Evolutionary conservation across 1,140 invertebrate genomes (phyloP), one percentile per base, ranked within the genome.

Genomic region (Drosophila repletoides): DNA sequence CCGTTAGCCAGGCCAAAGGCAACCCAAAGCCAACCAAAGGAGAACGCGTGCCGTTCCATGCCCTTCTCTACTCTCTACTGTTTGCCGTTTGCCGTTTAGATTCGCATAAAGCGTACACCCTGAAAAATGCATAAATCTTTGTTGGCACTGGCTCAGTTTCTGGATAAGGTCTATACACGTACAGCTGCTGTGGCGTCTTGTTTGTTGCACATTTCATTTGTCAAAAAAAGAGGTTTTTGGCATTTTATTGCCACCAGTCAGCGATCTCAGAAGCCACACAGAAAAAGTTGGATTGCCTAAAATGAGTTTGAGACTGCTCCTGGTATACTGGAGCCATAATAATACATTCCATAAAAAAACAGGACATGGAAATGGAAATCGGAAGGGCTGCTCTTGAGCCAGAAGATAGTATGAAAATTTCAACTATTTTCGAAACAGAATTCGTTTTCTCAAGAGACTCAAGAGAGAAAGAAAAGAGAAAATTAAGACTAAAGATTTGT

Each of bases 151-250:
- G 63, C 64, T 71, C 49, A 40, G 26, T 56, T 66, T 21, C 19
- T 14, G 29, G 21, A 10, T 10, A 24, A n/a, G 3, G 17, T 31
- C 17, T 45, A 38, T 41, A 22, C 31, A 34, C 26, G 41, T 74
- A 51, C 56, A 60, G 72, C 58, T 51, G 60, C 68, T 46, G 41
- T 71, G 46, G 64, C 70, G 65, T 63, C 77, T 71, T 73, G 79
- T 84, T 83, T 83, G 77, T 84, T 77, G 72, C 79, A 77, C 69
- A 65, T 73, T 73, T 84, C 79, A 83, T 83, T 83, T 83, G 79
- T 83, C 77, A 83, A 77, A 84, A 73, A 83, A 77, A 84, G 70
- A 83, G 41, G 77, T 68, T 59, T 52, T 51, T 63, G 41, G 51
- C 53, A 73, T 84, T 84, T 77, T 66, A 83, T 83, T 70, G 64